Conservation (phyloP, 2,797 vertebrate species). For the Xenops minutus region DNA sequence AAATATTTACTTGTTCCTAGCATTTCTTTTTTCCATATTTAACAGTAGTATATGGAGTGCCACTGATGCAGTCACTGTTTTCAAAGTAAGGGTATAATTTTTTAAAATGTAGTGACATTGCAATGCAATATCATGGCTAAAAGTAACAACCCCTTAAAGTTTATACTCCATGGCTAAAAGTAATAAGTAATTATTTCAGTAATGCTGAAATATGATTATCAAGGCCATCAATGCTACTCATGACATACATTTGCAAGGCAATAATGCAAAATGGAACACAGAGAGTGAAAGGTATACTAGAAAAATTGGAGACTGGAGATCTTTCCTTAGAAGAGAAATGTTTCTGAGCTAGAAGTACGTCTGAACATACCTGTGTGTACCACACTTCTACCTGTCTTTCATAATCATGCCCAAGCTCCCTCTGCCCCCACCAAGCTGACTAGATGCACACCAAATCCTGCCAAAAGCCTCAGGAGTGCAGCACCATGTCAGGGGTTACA, state of each 20-base stretch:
- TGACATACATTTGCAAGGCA: neutral
- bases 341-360: neutral
- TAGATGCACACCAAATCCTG: neutral
- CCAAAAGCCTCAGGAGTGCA: neutral
- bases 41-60: neutral
- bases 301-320: neutral
- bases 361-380: rapidly evolving
- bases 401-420: neutral
- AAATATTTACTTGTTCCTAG: neutral
- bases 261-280: neutral
- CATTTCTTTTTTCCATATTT: neutral
- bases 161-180: neutral
- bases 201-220: neutral
- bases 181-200: neutral
- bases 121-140: neutral
- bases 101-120: neutral
- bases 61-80: neutral
- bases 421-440: neutral
- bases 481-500: rapidly evolving
- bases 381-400: neutral
- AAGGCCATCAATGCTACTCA: neutral
- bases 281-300: neutral
- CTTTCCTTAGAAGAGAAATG: neutral
- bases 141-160: neutral
- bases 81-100: neutral